Conservation (phyloP, 2,113 vertebrate genomes). For the Origma solitaria region DNA sequence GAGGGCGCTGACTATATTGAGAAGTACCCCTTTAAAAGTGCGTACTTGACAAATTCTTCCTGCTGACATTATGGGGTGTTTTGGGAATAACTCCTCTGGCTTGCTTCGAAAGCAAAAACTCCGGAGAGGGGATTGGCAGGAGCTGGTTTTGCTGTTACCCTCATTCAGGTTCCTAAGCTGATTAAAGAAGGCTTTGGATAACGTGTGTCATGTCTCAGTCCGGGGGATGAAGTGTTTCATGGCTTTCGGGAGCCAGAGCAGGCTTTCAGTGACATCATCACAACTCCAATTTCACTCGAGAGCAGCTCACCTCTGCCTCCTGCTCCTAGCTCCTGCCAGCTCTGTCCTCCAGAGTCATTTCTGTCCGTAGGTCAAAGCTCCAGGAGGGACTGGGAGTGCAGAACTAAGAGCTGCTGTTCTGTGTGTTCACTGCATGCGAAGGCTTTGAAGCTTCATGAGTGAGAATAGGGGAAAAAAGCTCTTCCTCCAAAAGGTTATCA, state of each 20-base stretch:
- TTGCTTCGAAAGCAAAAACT: neutral
- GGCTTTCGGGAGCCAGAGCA: slow-evolving; percentile 6
- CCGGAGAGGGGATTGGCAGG: neutral
- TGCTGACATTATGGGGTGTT: neutral
- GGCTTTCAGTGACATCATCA: neutral
- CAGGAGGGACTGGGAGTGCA: neutral
- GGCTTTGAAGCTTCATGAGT: neutral
- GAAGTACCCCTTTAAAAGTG: neutral
- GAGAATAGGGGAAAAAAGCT: accelerated
- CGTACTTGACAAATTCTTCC: neutral
- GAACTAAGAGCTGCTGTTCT: neutral
- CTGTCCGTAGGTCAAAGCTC: neutral
- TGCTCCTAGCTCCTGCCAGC: neutral
- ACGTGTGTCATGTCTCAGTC: slow-evolving; percentile 37
- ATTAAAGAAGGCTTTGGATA: slow-evolving; percentile 14
- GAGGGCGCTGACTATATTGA: neutral
- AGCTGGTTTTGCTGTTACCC: slow-evolving; percentile 10
- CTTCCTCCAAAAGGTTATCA: no score
- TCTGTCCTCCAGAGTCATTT: neutral
- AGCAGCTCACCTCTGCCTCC: neutral
- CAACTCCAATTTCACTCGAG: neutral
- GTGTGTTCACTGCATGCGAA: neutral
- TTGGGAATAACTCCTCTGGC: neutral
- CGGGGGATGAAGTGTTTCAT: slow-evolving; percentile 15
- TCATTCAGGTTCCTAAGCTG: slow-evolving; percentile 10